phyloP scores from a whole-genome alignment of 1,140 invertebrate species.

The Drosophila hydei region DNA sequence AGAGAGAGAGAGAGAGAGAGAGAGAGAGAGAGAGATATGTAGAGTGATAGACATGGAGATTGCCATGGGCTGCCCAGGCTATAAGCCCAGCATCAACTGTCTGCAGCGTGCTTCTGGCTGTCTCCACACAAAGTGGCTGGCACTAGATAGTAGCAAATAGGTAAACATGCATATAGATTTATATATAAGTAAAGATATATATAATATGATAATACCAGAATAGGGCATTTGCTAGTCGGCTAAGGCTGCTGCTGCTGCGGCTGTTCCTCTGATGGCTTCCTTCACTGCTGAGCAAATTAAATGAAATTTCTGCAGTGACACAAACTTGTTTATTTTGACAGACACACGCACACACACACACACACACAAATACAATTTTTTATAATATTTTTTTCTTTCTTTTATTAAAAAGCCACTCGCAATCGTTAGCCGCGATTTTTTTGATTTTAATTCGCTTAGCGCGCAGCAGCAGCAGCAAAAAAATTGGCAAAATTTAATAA shows the following conservation, averaged over 20 bases:
- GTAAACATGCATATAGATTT: no score
- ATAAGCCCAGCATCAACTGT: no score
- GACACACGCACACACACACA: constrained; percentile 47
- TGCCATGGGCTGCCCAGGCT: no score
- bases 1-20: no score
- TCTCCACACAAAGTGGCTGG: no score
- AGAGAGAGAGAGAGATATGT: no score
- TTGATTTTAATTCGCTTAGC: constrained; percentile 75
- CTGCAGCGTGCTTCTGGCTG: no score
- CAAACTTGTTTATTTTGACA: constrained; percentile 83
- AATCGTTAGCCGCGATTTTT: constrained; percentile 75
- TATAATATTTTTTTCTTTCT: constrained; percentile 29
- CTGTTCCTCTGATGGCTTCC: constrained; percentile 37
- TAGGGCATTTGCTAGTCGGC: constrained; percentile 22
- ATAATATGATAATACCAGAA: background rate
- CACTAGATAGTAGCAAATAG: no score
- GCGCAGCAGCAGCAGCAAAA: constrained; percentile 27
- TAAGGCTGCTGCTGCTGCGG: background rate
- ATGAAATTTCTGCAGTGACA: constrained; percentile 82
- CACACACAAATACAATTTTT: background rate
- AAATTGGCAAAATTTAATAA: constrained; percentile 78
- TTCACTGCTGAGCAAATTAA: constrained; percentile 71
- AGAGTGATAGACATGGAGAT: no score
- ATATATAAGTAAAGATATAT: no score
- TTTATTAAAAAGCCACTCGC: constrained; percentile 43